phyloP scores from a whole-genome alignment of 53 echinoderm and acorn worm genomes.

The Holothuria scabra region DNA sequence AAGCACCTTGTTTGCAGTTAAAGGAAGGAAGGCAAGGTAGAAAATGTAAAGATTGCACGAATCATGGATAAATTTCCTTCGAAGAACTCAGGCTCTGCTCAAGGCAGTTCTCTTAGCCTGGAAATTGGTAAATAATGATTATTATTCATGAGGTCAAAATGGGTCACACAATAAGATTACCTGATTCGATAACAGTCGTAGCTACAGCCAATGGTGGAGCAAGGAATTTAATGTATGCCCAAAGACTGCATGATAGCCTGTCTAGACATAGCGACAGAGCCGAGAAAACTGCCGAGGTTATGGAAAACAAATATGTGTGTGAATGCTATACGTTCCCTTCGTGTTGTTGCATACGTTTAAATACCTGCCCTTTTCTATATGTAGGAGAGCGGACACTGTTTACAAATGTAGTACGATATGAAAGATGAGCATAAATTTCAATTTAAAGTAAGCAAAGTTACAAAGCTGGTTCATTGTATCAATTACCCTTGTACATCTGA shows the following conservation, averaged over 20 bases:
- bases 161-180: constrained; percentile 18
- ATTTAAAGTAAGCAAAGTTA: too few species aligned
- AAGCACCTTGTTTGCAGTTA: constrained; percentile 51
- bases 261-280: not conserved
- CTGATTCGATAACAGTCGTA: constrained; percentile 20
- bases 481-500: too few species aligned
- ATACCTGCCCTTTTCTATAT: not conserved
- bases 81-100: constrained; percentile 41
- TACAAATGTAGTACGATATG: too few species aligned
- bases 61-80: constrained; percentile 37
- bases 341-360: too few species aligned
- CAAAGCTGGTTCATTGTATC: too few species aligned
- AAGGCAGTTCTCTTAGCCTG: constrained; percentile 42
- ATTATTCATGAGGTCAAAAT: constrained; percentile 27
- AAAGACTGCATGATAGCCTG: not conserved
- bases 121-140: constrained; percentile 43
- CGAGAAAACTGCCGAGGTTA: too few species aligned
- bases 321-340: too few species aligned
- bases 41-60: constrained; percentile 37
- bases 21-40: constrained; percentile 47
- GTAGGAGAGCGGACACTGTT: not conserved
- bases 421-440: too few species aligned
- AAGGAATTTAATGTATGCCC: not conserved
- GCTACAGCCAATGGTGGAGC: not conserved
- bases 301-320: too few species aligned